Conservation (phyloP, 2,113 vertebrate genomes). For the Mirounga angustirostris region DNA sequence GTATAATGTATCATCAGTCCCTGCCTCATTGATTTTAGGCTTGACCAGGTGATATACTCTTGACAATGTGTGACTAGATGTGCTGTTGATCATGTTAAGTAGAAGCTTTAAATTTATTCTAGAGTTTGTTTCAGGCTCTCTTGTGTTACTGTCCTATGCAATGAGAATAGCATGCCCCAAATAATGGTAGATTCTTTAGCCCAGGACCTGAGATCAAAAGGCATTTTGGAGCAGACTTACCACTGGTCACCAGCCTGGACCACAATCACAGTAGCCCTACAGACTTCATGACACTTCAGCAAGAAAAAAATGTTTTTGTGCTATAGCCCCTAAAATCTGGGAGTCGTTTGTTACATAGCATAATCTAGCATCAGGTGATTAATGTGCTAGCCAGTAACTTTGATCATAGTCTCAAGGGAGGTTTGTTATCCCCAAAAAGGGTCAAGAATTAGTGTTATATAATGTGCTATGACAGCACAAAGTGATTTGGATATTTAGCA, state of each 20-base stretch:
- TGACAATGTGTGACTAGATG: neutral
- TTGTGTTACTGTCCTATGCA: neutral
- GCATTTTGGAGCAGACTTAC: neutral
- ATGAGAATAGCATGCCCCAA: neutral
- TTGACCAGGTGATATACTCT: neutral
- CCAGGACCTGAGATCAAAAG: neutral
- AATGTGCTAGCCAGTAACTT: neutral
- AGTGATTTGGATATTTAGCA: neutral
- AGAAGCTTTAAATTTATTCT: neutral
- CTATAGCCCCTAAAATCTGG: neutral
- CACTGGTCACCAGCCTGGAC: neutral
- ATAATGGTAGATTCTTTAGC: neutral
- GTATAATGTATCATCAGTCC: neutral
- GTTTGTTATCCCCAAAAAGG: neutral
- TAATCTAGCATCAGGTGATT: neutral
- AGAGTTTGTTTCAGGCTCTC: neutral
- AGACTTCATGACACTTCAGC: neutral
- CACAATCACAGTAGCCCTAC: neutral
- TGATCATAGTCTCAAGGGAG: neutral
- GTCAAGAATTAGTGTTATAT: neutral
- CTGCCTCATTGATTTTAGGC: neutral
- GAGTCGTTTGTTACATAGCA: neutral
- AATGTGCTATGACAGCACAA: neutral
- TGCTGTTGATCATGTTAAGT: neutral
- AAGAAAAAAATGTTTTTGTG: neutral